Evolutionary conservation across 2,888 invertebrate genomes (phyloP).

Genomic region (Dascillus cervinus): DNA sequence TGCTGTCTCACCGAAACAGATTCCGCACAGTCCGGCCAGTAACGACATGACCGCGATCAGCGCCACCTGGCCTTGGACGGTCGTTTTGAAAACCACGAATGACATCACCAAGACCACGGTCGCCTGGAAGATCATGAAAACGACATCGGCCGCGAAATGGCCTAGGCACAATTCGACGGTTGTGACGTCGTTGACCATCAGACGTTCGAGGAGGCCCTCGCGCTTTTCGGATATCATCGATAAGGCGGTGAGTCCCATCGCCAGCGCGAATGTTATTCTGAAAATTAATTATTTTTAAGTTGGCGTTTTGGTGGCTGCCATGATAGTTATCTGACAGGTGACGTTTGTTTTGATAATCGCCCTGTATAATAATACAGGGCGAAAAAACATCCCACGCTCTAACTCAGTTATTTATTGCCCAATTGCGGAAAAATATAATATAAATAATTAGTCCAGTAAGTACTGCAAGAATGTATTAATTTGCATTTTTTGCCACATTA

Average conservation of each 20-base stretch:
- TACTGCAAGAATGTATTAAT: too few species aligned
- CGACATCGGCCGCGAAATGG: conserved; percentile 81
- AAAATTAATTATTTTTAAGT: too few species aligned
- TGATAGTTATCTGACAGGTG: too few species aligned
- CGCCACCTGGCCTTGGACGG: conserved; percentile 65
- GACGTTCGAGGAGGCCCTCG: conserved; percentile 82
- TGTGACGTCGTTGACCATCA: conserved; percentile 74
- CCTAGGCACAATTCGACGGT: conserved; percentile 78
- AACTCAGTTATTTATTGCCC: too few species aligned
- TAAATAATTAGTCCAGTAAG: too few species aligned
- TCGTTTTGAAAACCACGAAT: conserved; percentile 69
- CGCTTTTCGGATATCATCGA: conserved; percentile 83
- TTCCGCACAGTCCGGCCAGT: conserved; percentile 85
- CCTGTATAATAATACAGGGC: too few species aligned
- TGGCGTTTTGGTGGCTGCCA: too few species aligned
- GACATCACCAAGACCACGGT: conserved; percentile 70
- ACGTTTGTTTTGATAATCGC: too few species aligned
- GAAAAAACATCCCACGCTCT: too few species aligned
- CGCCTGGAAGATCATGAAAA: conserved; percentile 79
- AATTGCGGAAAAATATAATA: too few species aligned
- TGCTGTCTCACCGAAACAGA: conserved; percentile 93
- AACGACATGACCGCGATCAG: conserved; percentile 69
- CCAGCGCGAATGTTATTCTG: conserved; percentile 87
- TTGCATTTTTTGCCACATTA: too few species aligned
- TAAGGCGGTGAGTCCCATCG: conserved; percentile 85